phyloP scores from a whole-genome alignment of 2,113 vertebrate genomes.

The Grammomys surdaster region DNA sequence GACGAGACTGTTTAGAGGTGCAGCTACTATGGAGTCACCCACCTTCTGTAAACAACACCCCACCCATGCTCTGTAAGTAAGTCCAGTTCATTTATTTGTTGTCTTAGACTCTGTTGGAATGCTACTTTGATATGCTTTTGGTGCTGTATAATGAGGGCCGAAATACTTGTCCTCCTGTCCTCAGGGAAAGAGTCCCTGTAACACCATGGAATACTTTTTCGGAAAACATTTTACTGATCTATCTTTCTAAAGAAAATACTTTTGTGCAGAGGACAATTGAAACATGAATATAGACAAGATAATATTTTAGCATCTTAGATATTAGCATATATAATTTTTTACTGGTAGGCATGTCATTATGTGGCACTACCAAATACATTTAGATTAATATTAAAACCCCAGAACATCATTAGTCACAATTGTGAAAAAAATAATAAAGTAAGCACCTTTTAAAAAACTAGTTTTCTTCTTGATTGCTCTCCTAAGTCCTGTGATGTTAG shows the following conservation, averaged over 20 bases:
- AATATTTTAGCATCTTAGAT: not conserved
- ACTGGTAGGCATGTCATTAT: not conserved
- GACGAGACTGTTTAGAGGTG: not conserved
- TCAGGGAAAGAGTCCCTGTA: too few relatives aligned
- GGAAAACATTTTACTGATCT: not conserved
- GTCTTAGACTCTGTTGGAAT: not conserved
- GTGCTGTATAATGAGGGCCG: not conserved
- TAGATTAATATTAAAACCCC: constrained; percentile 29
- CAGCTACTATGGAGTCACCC: too few relatives aligned
- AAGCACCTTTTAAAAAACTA: constrained; percentile 25
- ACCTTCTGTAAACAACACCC: not conserved
- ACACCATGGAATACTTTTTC: not conserved
- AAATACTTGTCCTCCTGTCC: not conserved
- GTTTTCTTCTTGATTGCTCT: not conserved
- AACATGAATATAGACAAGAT: not conserved
- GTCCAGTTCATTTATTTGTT: not conserved
- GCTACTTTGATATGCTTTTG: not conserved
- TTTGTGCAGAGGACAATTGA: constrained; percentile 16
- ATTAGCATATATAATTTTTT: not conserved
- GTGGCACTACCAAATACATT: not conserved
- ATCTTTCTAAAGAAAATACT: constrained; percentile 40
- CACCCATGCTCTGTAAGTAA: not conserved
- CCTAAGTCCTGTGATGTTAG: constrained; percentile 22
- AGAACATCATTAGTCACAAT: constrained; percentile 59
- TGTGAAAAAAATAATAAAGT: constrained; percentile 61